Evolutionary conservation across 2,797 vertebrate species (phyloP), one percentile per base, ranked within the genome.

Genomic region (Octomys mimax): DNA sequence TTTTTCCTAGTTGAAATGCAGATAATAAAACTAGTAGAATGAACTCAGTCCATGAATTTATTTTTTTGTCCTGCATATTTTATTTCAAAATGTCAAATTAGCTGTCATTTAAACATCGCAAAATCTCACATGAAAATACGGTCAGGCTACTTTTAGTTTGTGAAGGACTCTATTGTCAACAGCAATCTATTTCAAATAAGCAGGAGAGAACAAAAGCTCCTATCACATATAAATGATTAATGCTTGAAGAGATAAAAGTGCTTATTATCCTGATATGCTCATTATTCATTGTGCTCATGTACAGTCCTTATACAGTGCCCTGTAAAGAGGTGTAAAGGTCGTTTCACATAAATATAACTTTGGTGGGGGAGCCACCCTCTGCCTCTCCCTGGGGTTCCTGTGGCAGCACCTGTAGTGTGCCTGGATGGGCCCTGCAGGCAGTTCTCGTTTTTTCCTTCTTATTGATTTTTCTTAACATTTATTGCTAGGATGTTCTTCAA

Each of bases 11-110:
- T 88, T 78, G 18, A 57, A 57, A 46, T 83, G 13, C 24, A 80
- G 36, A 71, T 49, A 49, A 49, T 86, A 49, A 81, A 75, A 85
- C 22, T 57, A 49, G 5, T 46, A 36, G n/a, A 22, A 52, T 68
- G 70, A 36, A 92, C 46, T 88, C 59, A 80, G 24, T 22, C 36
- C 70, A 24, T 22, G 14, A 22, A 54, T 83, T 87, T 82, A 78
- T 78, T 61, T 94, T 92, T 87, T 59, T 59, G 54, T 16, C n/a
- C 39, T 89, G 62, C 22, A 73, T 49, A 62, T 26, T 88, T n/a
- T 87, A 16, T 82, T 85, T 94, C 49, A 64, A 62, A 84, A 57
- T 24, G 8, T 75, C 2, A 4, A 93, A 57, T 52, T 92, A 84
- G 13, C 78, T 94, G 33, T 68, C 68, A 66, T 80, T 70, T 85